Evolutionary conservation across 2,888 invertebrate species (phyloP), one percentile per base, ranked within the genome.

Genomic region (Tanaodytes sp.): DNA sequence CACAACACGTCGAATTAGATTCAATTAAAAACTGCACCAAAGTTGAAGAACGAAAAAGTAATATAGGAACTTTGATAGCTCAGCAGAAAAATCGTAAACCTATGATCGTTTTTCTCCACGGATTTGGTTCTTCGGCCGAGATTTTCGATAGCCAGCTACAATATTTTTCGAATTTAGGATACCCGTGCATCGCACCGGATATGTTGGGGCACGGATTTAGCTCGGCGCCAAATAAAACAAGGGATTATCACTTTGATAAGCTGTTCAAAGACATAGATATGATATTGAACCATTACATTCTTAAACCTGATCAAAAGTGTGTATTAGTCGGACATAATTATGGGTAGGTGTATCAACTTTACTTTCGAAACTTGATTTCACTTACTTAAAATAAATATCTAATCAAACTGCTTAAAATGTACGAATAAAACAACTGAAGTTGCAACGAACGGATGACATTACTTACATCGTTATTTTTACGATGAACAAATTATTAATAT

Each of bases 181-280:
- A 88, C 80, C 90, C 91, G 76, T 87, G 90, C 57, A 85, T 91
- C 9, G 90, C 90, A 0, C 90, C 90, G 11, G 91, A 91, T 79
- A 85, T 91, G 81, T 82, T 91, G 31, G 91, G 91, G 0, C 91
- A 91, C 79, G 91, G 91, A 0, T 87, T 88, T 76, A 91, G 91
- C 77, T 87, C 88, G 42, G 88, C 89, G 6, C 90, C 91, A 9
- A 83, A 86, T 66, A 84, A 87, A 64, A 78, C 86, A 1, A 83
- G 83, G 52, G 87, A 88, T 39, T 91, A 91, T 77, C 86, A 86
- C 23, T 91, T 91, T 77, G 85, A 86, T 62, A 88, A 88, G 75
- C 85, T 91, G 40, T 81, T 90, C 59, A 85, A 86, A 63, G 90
- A 91, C 77, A 80, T 89, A 4, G 85, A 90, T 18, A 85, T 86